Evolutionary conservation across 1,140 invertebrate genomes (phyloP).

Genomic region (Microplitis demolitor): DNA sequence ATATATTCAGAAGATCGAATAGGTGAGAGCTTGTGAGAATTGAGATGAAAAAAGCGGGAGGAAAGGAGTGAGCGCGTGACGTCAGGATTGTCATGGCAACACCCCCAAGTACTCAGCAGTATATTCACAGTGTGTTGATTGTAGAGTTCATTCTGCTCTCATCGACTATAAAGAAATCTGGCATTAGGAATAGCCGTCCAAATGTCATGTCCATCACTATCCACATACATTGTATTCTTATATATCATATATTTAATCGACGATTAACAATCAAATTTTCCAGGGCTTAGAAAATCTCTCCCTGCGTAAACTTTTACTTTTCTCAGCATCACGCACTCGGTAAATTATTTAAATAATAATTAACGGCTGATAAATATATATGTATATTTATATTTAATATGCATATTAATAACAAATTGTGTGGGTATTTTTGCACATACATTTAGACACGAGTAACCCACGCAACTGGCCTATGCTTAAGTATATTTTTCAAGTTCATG

Average conservation of each 20-base stretch:
- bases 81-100: conserved; percentile 40
- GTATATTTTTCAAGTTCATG: conserved; percentile 1
- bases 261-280: too few relatives aligned
- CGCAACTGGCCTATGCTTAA: neutral
- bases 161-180: neutral
- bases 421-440: neutral
- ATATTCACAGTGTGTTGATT: neutral
- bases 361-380: neutral
- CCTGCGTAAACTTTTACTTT: too few relatives aligned
- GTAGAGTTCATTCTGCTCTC: conserved; percentile 4
- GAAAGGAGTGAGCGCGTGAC: conserved; percentile 22
- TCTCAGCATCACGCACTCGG: too few relatives aligned
- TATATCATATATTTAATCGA: too few relatives aligned
- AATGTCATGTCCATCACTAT: neutral
- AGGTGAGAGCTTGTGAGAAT: neutral
- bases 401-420: neutral
- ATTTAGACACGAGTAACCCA: neutral
- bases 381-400: neutral
- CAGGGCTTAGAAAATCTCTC: too few relatives aligned
- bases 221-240: neutral
- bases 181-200: neutral
- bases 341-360: neutral
- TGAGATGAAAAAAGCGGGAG: conserved; percentile 18
- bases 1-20: too few relatives aligned
- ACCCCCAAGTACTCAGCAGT: conserved; percentile 15